Conservation (phyloP, 2,888 invertebrate species). For the Dioctria linearis region DNA sequence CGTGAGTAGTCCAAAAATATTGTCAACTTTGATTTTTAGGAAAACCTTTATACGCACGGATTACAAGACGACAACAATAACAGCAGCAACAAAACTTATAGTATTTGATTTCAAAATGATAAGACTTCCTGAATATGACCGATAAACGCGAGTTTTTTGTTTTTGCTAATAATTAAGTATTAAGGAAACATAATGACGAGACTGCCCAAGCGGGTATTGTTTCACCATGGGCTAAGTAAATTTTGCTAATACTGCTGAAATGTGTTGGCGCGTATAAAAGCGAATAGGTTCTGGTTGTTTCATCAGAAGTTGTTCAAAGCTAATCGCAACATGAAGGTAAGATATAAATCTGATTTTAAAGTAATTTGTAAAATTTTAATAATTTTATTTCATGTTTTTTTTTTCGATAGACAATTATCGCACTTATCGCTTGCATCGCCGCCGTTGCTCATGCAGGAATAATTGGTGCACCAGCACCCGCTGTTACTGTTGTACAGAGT, state of each 20-base stretch:
- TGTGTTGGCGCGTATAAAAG: conserved; percentile 21
- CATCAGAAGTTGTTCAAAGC: conserved; percentile 32
- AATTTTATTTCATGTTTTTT: not conserved
- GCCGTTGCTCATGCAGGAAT: conserved; percentile 30
- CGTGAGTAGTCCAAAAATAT: not conserved
- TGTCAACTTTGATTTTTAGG: conserved; percentile 10
- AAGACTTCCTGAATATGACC: conserved; percentile 7
- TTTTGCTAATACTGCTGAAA: not conserved
- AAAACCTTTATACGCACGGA: not conserved
- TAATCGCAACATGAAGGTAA: conserved; percentile 46
- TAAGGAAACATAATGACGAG: conserved; percentile 15
- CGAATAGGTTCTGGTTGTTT: not conserved
- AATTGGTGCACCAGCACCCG: conserved; percentile 19
- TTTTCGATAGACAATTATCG: conserved; percentile 9
- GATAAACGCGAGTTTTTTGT: conserved; percentile 13
- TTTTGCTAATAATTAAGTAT: conserved; percentile 14
- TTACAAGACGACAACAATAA: not conserved
- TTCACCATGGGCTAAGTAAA: too few relatives aligned
- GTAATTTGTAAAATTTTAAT: not conserved
- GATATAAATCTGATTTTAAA: not conserved
- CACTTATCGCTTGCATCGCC: conserved; percentile 1
- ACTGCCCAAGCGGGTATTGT: too few relatives aligned
- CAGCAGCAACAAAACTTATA: not conserved
- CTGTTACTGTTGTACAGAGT: conserved; percentile 25
- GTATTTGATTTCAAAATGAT: not conserved